phyloP scores from a whole-genome alignment of 2,113 vertebrate species.

The Clarias gariepinus region DNA sequence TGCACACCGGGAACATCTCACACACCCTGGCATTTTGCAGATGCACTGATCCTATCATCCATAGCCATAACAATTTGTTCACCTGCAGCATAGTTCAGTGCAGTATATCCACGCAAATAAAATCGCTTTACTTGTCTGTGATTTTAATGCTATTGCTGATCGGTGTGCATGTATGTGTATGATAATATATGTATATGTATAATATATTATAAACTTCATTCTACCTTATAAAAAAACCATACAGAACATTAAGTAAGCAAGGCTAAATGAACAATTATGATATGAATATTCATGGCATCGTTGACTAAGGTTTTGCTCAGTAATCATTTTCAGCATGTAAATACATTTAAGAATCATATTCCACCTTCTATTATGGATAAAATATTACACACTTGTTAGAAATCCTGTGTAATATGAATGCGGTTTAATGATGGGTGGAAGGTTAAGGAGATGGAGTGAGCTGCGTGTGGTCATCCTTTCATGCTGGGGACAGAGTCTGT shows the following conservation, averaged over 20 bases:
- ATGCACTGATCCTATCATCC: no score
- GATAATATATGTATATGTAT: no score
- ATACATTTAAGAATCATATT: background rate
- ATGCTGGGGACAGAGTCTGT: slow-evolving; percentile 69
- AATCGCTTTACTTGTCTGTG: no score
- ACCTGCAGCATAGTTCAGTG: no score
- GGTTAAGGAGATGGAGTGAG: slow-evolving; percentile 61
- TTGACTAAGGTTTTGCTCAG: background rate
- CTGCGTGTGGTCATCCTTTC: slow-evolving; percentile 59
- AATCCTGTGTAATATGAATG: background rate
- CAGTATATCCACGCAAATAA: no score
- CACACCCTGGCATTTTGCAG: no score
- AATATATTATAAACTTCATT: background rate
- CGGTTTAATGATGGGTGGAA: slow-evolving; percentile 38
- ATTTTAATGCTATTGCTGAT: no score
- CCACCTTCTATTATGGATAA: background rate
- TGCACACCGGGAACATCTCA: no score
- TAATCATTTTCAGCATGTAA: background rate
- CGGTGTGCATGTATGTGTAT: no score
- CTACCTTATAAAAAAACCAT: background rate
- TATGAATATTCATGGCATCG: background rate
- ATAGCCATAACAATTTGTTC: no score
- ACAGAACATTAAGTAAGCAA: background rate
- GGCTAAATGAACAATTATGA: background rate
- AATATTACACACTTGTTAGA: slow-evolving; percentile 2